These are phyloP conservation scores for Melozone crissalis DNA, from an alignment of 2,113 vertebrate species.

Conservation along the genomic window DNA sequence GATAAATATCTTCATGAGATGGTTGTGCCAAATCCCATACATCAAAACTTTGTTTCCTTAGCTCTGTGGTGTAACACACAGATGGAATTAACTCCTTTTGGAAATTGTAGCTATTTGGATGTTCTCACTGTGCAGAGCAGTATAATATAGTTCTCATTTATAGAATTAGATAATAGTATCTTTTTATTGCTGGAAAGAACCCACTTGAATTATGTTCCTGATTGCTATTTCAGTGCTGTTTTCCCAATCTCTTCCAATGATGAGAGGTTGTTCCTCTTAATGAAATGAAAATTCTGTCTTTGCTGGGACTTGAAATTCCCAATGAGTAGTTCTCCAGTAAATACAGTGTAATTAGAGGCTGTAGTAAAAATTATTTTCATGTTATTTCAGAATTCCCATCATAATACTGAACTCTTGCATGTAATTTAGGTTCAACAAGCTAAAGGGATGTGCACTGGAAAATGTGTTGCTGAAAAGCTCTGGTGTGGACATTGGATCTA, in stretches of 20 bases:
- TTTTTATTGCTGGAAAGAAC: neutral
- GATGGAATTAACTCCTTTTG: neutral
- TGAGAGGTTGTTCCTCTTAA: neutral
- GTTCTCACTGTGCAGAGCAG: neutral
- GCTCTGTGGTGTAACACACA: neutral
- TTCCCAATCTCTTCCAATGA: neutral
- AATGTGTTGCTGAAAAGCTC: neutral
- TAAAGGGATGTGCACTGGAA: neutral
- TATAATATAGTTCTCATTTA: neutral
- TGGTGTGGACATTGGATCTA: neutral
- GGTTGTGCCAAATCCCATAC: neutral
- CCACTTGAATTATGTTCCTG: neutral
- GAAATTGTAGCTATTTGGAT: neutral
- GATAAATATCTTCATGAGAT: neutral
- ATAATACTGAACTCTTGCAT: neutral
- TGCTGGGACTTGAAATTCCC: neutral
- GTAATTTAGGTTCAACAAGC: neutral
- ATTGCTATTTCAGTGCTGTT: slow-evolving; percentile 32
- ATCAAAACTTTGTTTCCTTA: neutral
- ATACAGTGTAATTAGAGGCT: neutral
- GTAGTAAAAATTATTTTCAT: neutral
- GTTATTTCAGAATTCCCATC: neutral
- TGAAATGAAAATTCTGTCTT: neutral
- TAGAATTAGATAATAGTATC: neutral
- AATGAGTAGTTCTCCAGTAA: neutral